Evolutionary conservation across 2,797 vertebrate genomes (phyloP), one percentile per base, ranked within the genome.

Genomic region (Clarias platycephalus): DNA sequence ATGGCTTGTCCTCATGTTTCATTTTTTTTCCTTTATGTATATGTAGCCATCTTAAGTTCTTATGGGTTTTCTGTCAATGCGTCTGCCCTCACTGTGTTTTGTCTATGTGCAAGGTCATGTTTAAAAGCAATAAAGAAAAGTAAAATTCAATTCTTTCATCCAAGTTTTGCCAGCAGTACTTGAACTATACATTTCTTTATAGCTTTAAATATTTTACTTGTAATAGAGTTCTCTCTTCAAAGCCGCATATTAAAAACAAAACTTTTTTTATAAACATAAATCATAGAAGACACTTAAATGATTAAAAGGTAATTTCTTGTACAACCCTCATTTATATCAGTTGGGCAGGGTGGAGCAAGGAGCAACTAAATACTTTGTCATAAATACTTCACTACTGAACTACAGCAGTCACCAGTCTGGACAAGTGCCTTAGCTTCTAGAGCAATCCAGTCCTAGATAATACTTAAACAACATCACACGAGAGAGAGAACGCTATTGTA

Each of bases 61-160:
- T 91, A 90, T 92, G 90, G 91, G 92, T 94, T 93, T 13, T 90
- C 84, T 94, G 93, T 94, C 93, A 90, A 93, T 93, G 86, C 92
- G 91, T 89, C 92, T 95, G 93, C 94, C 91, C 87, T 94, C 93
- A 92, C 91, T 95, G 92, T 95, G 90, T 91, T 94, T 90, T 91
- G 92, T 95, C 93, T 95, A 92, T 95, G 93, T 95, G 93, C 91
- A 94, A 93, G 91, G 85, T 93, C 92, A 93, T 95, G 93, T 95
- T 95, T 93, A 93, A 94, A 89, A 96, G 94, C 94, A 96, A 96
- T 95, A 96, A 95, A 96, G 92, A 90, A 90, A 92, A 93, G 93
- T 92, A 86, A 90, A 92, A 91, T 90, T 93, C 90, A 92, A 83
- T 9, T 55, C 57, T 72, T 85, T 85, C 70, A 87, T 74, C 63